These are phyloP conservation scores for Lerema accius DNA, from an alignment of 1,140 invertebrate genomes.

Conservation along the genomic window DNA sequence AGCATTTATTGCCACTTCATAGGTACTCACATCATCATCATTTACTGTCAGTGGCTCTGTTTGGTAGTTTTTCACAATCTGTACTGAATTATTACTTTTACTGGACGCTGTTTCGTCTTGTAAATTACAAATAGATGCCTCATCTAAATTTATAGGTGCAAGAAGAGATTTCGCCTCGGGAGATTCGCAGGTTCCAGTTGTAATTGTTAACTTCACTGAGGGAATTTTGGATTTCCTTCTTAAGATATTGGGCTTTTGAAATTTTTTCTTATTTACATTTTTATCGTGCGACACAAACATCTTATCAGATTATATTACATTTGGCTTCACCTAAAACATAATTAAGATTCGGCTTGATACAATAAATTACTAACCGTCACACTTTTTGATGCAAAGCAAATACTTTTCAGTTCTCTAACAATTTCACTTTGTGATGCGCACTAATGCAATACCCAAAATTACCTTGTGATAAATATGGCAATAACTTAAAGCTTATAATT, in stretches of 20 bases:
- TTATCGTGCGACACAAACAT: constrained; percentile 71
- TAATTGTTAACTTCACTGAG: constrained; percentile 27
- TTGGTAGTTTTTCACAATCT: constrained; percentile 13
- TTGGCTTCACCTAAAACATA: constrained; percentile 16
- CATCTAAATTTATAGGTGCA: constrained; percentile 26
- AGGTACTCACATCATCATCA: not conserved
- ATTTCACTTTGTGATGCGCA: constrained; percentile 17
- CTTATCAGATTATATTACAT: constrained; percentile 40
- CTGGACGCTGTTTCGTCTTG: constrained; percentile 31
- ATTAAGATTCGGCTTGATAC: not conserved
- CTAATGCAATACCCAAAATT: constrained; percentile 2
- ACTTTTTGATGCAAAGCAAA: not conserved
- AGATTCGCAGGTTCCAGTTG: constrained; percentile 44
- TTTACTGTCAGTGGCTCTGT: constrained; percentile 5
- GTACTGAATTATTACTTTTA: constrained; percentile 27
- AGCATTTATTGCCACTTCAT: constrained; percentile 12
- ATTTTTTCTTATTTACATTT: constrained; percentile 58
- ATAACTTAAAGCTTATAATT: constrained; percentile 13
- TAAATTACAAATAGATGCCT: constrained; percentile 35
- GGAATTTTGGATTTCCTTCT: constrained; percentile 53
- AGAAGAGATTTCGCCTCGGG: constrained; percentile 42
- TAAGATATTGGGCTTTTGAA: constrained; percentile 73
- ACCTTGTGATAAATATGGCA: not conserved
- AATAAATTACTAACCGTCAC: no score
- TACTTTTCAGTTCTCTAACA: not conserved